Evolutionary conservation across 2,113 vertebrate genomes (phyloP).

Genomic region (Indicator indicator): DNA sequence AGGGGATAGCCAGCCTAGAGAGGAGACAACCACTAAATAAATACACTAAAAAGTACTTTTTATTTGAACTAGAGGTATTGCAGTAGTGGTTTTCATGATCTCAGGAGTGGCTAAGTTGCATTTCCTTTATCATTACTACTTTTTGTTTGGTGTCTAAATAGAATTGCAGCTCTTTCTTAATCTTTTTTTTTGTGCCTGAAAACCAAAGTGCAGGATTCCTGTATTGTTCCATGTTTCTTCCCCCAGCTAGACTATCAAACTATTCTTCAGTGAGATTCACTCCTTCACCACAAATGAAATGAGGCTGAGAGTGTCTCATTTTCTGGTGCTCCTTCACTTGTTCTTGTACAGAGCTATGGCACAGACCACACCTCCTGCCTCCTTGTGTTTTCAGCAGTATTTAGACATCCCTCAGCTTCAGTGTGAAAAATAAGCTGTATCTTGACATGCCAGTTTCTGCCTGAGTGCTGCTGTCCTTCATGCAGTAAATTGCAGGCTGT

Average conservation of each 20-base stretch:
- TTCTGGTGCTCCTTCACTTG: accelerated
- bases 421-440: neutral
- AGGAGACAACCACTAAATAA: neutral
- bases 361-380: neutral
- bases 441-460: neutral
- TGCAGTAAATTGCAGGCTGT: neutral
- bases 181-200: neutral
- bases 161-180: too few species aligned
- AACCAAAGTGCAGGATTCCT: neutral
- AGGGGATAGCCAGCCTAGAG: neutral
- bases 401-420: neutral
- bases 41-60: neutral
- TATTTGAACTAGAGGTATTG: neutral
- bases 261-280: neutral
- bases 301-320: neutral
- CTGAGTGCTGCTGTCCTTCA: neutral
- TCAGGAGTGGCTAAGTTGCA: neutral
- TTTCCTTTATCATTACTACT: neutral
- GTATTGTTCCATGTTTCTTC: neutral
- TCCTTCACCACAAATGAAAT: neutral
- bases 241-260: neutral
- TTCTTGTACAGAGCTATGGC: neutral
- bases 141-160: neutral
- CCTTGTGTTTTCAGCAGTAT: neutral
- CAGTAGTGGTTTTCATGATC: neutral